phyloP scores from a whole-genome alignment of 2,113 vertebrate genomes.

The Paralichthys olivaceus region DNA sequence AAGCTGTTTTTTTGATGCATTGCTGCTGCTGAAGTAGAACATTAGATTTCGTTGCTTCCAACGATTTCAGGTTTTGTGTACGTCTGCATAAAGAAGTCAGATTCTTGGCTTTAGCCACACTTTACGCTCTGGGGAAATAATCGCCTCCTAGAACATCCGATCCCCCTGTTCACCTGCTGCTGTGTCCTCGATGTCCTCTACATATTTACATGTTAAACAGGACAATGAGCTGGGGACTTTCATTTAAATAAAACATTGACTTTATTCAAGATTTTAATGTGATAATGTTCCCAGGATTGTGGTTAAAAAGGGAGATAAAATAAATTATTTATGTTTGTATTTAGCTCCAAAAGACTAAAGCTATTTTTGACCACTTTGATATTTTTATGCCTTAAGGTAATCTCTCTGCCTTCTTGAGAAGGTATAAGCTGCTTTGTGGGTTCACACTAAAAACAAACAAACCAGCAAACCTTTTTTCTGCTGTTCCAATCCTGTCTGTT shows the following conservation, averaged over 20 bases:
- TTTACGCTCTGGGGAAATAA: constrained; percentile 1
- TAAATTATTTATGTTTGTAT: neutral
- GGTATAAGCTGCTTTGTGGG: constrained; percentile 30
- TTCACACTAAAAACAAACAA: constrained; percentile 14
- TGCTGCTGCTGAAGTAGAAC: neutral
- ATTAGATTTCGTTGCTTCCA: neutral
- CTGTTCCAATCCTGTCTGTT: constrained; percentile 2
- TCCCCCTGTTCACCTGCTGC: constrained; percentile 20
- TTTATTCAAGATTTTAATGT: neutral
- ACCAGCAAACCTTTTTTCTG: neutral
- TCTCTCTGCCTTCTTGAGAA: neutral
- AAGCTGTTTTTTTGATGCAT: neutral
- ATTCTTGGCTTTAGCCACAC: neutral
- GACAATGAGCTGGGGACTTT: neutral
- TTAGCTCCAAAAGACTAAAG: neutral
- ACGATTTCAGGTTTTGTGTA: neutral
- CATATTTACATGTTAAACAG: neutral
- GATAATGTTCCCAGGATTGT: neutral
- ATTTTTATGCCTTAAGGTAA: neutral
- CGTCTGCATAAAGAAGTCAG: constrained; percentile 8
- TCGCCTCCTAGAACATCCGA: constrained; percentile 10
- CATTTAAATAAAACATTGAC: neutral
- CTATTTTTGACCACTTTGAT: constrained; percentile 24
- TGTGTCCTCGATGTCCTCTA: constrained; percentile 2
- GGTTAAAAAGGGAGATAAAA: neutral